These are phyloP conservation scores for Hyperoplus lanceolatus DNA, from an alignment of 2,797 vertebrate genomes.

Conservation along the genomic window DNA sequence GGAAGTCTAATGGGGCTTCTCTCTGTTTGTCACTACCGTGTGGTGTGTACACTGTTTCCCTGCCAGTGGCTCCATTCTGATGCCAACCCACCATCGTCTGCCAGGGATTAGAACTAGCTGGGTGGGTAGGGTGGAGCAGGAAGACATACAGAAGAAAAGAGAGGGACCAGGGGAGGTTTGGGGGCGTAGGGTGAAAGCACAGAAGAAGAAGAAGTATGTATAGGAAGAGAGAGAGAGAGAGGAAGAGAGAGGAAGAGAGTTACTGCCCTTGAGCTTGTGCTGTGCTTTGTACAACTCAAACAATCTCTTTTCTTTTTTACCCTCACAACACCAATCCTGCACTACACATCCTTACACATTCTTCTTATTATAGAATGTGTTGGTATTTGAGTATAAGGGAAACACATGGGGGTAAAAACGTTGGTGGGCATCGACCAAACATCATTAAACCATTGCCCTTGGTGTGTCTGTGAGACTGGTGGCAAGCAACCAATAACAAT, in stretches of 20 bases:
- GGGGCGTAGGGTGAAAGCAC: constrained; percentile 47
- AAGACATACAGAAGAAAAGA: constrained; percentile 65
- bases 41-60: constrained; percentile 58
- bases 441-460: constrained; percentile 73
- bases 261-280: constrained; percentile 77
- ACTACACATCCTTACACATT: constrained; percentile 41
- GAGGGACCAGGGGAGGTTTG: constrained; percentile 49
- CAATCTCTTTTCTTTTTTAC: constrained; percentile 51
- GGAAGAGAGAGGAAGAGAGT: constrained; percentile 50
- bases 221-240: constrained; percentile 53
- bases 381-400: constrained; percentile 50
- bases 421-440: constrained; percentile 58
- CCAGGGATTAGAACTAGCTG: constrained; percentile 78
- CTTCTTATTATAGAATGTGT: constrained; percentile 46
- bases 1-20: constrained; percentile 71
- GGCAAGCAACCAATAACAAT: constrained; percentile 54
- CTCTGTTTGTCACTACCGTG: constrained; percentile 73
- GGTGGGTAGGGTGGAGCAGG: constrained; percentile 79
- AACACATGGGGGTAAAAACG: constrained; percentile 56
- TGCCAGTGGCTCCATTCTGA: constrained; percentile 74
- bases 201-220: constrained; percentile 46
- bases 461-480: constrained; percentile 63
- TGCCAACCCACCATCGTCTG: constrained; percentile 83
- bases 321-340: constrained; percentile 40
- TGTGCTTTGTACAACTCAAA: constrained; percentile 67